Evolutionary conservation across 2,888 invertebrate genomes (phyloP).

Genomic region (Omphaloscelis lunosa): DNA sequence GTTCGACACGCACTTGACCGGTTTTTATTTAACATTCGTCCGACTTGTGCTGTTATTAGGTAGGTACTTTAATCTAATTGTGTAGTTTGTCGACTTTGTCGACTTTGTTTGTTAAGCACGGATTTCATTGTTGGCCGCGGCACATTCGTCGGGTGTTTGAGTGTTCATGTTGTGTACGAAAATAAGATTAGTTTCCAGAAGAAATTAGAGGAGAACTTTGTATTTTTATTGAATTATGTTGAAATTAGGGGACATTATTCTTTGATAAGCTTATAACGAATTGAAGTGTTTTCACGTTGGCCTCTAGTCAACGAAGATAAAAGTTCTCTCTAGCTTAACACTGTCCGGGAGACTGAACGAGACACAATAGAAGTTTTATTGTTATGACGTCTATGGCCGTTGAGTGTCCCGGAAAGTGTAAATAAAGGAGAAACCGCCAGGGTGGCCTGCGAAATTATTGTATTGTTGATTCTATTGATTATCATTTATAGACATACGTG

Average conservation of each 20-base stretch:
- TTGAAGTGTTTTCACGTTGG: background rate
- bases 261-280: background rate
- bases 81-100: slow-evolving; percentile 49
- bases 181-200: slow-evolving; percentile 40
- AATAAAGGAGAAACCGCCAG: too few relatives aligned
- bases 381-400: too few relatives aligned
- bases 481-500: too few relatives aligned
- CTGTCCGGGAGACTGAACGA: too few relatives aligned
- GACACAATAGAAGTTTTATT: too few relatives aligned
- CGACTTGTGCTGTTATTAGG: slow-evolving; percentile 38
- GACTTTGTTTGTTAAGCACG: slow-evolving; percentile 50
- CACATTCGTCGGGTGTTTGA: slow-evolving; percentile 16
- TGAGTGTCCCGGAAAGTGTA: too few relatives aligned
- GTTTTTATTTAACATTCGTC: slow-evolving; percentile 37
- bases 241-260: background rate
- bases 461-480: too few relatives aligned
- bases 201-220: slow-evolving; percentile 20
- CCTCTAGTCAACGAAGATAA: background rate
- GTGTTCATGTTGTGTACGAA: slow-evolving; percentile 25
- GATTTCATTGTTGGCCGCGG: slow-evolving; percentile 53
- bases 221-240: slow-evolving; percentile 11
- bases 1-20: background rate
- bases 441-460: too few relatives aligned
- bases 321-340: background rate
- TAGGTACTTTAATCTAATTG: slow-evolving; percentile 45